phyloP scores from a whole-genome alignment of 1,140 invertebrate species.

The Drosophila ogumai region DNA sequence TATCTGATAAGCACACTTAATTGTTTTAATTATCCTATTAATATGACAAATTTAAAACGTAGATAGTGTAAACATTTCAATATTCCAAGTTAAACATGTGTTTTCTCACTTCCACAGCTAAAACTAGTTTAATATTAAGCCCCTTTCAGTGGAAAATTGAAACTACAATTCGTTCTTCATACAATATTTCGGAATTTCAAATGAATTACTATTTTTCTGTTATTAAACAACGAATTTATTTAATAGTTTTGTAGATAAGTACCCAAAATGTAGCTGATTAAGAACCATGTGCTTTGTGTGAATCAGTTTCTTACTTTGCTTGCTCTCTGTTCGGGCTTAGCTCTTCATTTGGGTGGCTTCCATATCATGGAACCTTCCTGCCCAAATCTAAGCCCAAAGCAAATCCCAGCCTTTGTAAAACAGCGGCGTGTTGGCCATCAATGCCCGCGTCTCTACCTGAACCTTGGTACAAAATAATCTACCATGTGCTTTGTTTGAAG shows the following conservation, averaged over 20 bases:
- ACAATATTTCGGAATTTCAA: too few relatives aligned
- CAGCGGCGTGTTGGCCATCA: slow-evolving; percentile 43
- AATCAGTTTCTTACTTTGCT: neutral
- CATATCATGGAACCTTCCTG: neutral
- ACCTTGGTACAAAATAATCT: slow-evolving; percentile 28
- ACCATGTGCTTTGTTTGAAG: neutral
- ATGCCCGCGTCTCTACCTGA: slow-evolving; percentile 59
- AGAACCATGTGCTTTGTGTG: neutral
- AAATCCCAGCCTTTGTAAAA: slow-evolving; percentile 49
- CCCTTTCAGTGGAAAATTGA: neutral
- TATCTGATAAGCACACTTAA: neutral
- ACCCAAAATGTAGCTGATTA: neutral
- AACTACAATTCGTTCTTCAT: too few relatives aligned
- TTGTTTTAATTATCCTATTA: neutral
- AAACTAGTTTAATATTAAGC: neutral
- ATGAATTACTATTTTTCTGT: too few relatives aligned
- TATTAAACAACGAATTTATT: neutral
- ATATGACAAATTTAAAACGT: neutral
- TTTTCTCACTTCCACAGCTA: too few relatives aligned
- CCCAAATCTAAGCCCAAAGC: slow-evolving; percentile 36
- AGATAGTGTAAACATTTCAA: neutral
- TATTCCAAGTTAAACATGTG: neutral
- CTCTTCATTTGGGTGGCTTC: neutral
- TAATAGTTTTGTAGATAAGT: too few relatives aligned
- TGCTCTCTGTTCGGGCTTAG: slow-evolving; percentile 10